Base-by-base conservation (phyloP, 2,888 invertebrate species). In the Agrypnus murinus region DNA sequence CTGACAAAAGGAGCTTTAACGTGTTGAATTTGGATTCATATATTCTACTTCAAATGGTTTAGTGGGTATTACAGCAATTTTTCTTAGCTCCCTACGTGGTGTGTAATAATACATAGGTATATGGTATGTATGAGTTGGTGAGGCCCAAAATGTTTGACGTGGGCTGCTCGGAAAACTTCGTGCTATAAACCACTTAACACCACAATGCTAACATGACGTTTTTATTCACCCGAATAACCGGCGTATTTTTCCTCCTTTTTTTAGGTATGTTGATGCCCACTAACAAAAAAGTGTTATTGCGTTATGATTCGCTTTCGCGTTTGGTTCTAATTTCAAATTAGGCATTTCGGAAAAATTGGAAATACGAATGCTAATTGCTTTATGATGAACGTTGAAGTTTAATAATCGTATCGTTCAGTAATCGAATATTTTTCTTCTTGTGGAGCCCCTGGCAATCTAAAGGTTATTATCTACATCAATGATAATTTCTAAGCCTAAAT, bases 1-100 rank as follows among this genome's bases (percentile, higher is more conserved):
- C 74, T 71, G 72, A 80, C 79, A 81, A 80, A 79, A 77, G 80
- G 76, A 76, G 77, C 78, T 76, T 74, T 76, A 77, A 75, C 77
- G 75, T 77, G 79, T 79, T 80, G 81, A 78, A 76, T 78, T 78
- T 76, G 71, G 74, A 75, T 67, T 67, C 69, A 62, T 66, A 67
- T 69, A 67, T 66, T 71, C 63, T 67, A 69, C 69, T 69, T 66
- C 50, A 69, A 65, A 68, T 66, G 69, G 64, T 76, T 75, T 75
- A 73, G 74, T 65, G 66, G 63, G 68, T 71, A 71, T 71, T 71
- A 64, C 71, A 45, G 71, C 67, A 71, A 71, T 71, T 71, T 71
- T 71, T 71, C 71, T 68, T 65, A 59, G 63, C 46, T 64, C 48
- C 55, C 34, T 60, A 7, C 17, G 48, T 9, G 15, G 48, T 19